Percentiles rank a stretch among this genome's conserved stretches.
Evolutionary conservation across 2,113 vertebrate genomes (phyloP).

Genomic region (Boleophthalmus pectinirostris): DNA sequence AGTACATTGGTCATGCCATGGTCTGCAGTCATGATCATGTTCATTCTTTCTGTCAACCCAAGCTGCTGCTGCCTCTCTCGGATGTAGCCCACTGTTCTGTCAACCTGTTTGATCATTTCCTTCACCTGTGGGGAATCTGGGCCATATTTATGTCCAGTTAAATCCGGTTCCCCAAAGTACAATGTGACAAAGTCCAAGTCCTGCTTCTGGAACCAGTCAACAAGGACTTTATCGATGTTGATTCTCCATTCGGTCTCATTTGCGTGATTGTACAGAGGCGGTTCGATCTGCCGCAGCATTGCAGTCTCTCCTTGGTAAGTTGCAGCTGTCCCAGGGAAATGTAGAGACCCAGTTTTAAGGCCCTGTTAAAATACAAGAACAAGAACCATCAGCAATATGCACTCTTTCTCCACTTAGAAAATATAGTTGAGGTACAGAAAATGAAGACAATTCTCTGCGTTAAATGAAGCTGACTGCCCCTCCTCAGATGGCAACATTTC

Average conservation of each 20-base stretch:
- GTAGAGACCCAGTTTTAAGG: constrained; percentile 84
- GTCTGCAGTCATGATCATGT: constrained; percentile 86
- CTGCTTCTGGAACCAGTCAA: constrained; percentile 75
- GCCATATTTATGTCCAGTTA: constrained; percentile 79
- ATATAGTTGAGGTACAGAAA: background rate
- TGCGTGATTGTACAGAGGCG: constrained; percentile 66
- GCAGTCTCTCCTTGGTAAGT: constrained; percentile 78
- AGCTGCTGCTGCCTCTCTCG: constrained; percentile 62
- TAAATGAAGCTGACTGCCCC: background rate
- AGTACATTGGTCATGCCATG: constrained; percentile 84
- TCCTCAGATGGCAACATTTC: background rate
- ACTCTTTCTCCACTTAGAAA: background rate
- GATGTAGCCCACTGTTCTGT: constrained; percentile 85
- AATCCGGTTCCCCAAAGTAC: constrained; percentile 89
- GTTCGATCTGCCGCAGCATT: constrained; percentile 76
- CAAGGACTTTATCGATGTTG: constrained; percentile 79
- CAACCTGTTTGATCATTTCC: constrained; percentile 82
- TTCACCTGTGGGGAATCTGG: constrained; percentile 80
- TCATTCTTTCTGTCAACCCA: constrained; percentile 69
- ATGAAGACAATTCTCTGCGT: background rate
- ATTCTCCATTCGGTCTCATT: constrained; percentile 82
- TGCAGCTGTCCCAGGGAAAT: constrained; percentile 85
- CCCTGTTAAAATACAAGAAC: constrained; percentile 71
- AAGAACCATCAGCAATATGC: background rate
- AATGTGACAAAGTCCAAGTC: constrained; percentile 84